Percentiles rank a stretch among this genome's conserved stretches.
phyloP scores from a whole-genome alignment of 2,797 vertebrate species.

The Hippocampus kuda region DNA sequence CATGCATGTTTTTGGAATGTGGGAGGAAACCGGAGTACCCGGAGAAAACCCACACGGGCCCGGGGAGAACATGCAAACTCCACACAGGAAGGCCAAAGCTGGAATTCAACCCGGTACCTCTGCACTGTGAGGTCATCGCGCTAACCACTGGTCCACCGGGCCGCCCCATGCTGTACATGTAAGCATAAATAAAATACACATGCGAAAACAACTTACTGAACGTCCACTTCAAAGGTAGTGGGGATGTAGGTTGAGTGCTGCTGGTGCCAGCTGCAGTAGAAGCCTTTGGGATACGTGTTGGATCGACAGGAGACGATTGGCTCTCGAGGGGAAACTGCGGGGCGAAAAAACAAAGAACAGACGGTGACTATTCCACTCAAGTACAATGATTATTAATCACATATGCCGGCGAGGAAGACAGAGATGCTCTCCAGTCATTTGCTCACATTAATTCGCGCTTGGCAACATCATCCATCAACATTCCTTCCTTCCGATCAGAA shows the following conservation, averaged over 20 bases:
- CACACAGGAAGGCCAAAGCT: too few relatives aligned
- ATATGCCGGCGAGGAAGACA: neutral
- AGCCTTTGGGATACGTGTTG: slow-evolving; percentile 93
- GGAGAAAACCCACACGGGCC: too few relatives aligned
- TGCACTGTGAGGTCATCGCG: too few relatives aligned
- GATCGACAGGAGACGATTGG: slow-evolving; percentile 85
- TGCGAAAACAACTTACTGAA: slow-evolving; percentile 75
- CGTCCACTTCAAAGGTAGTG: slow-evolving; percentile 84
- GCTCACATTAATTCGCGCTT: neutral
- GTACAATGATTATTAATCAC: neutral
- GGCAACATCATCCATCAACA: neutral
- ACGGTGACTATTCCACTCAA: neutral
- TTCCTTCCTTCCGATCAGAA: neutral
- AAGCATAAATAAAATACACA: neutral
- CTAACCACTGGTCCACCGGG: too few relatives aligned
- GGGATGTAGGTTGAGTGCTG: slow-evolving; percentile 80
- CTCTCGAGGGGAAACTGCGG: slow-evolving; percentile 75
- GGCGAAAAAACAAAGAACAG: neutral
- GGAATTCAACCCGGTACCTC: too few relatives aligned
- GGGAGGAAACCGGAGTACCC: too few relatives aligned
- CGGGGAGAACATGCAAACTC: too few relatives aligned
- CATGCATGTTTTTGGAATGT: too few relatives aligned
- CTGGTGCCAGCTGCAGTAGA: slow-evolving; percentile 98
- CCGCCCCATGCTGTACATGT: too few relatives aligned
- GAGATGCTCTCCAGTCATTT: neutral